Conservation (phyloP, 2,888 invertebrate species). For the Amiota minor region DNA sequence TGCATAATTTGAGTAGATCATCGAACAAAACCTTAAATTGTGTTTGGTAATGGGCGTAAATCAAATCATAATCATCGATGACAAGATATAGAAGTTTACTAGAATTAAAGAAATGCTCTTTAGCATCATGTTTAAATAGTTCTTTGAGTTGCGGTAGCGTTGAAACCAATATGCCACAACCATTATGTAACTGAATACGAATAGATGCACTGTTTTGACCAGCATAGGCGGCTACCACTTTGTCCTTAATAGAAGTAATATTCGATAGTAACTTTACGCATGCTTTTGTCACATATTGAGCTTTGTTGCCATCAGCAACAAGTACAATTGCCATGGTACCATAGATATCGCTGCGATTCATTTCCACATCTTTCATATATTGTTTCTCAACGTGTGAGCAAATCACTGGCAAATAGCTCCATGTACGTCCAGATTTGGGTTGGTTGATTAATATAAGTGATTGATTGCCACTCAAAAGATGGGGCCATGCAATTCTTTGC, state of each 20-base stretch:
- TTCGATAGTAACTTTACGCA: slow-evolving; percentile 73
- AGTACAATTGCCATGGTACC: slow-evolving; percentile 81
- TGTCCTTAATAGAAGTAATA: slow-evolving; percentile 68
- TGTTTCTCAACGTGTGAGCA: not conserved
- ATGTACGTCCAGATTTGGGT: not conserved
- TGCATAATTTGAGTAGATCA: not conserved
- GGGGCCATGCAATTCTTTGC: not conserved
- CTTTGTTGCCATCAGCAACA: slow-evolving; percentile 78
- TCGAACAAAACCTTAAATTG: not conserved
- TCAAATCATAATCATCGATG: no score
- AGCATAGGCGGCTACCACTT: slow-evolving; percentile 73
- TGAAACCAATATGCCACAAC: slow-evolving; percentile 82
- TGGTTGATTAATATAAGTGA: not conserved
- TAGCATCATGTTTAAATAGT: slow-evolving; percentile 73
- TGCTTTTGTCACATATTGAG: slow-evolving; percentile 73
- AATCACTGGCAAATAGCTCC: slow-evolving; percentile 2
- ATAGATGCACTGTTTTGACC: slow-evolving; percentile 53
- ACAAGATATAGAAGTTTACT: no score
- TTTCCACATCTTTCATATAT: no score
- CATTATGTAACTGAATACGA: slow-evolving; percentile 75
- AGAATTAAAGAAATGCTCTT: slow-evolving; percentile 69
- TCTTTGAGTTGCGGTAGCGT: slow-evolving; percentile 78
- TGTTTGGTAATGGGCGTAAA: not conserved
- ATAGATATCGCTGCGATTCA: no score
- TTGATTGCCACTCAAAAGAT: not conserved